A percentile compares a stretch with the other conserved stretches of the same genome.
Conservation (phyloP, 2,113 vertebrate species). For the Sprattus sprattus region DNA sequence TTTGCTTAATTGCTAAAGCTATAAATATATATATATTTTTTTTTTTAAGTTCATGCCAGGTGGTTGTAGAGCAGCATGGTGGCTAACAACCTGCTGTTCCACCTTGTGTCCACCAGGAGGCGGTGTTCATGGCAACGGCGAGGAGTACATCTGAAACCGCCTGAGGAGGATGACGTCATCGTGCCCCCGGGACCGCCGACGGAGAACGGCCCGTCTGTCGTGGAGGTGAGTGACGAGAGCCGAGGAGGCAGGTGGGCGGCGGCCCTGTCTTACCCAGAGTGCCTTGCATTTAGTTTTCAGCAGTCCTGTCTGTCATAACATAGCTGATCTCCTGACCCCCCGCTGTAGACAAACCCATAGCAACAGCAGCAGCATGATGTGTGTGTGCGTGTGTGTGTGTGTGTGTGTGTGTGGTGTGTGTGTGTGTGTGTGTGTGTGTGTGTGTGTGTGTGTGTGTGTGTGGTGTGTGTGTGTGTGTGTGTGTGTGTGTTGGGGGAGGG, state of each 20-base stretch:
- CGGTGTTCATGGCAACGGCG: constrained; percentile 75
- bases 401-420: neutral
- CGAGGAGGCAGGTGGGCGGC: neutral
- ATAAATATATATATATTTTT: too few species aligned
- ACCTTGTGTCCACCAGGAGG: constrained; percentile 61
- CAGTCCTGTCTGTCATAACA: neutral
- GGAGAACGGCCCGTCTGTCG: constrained; percentile 63
- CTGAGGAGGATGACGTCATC: constrained; percentile 72
- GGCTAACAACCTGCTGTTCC: constrained; percentile 24
- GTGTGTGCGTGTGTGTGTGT: neutral
- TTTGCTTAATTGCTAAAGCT: neutral
- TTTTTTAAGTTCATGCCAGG: neutral
- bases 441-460: too few species aligned
- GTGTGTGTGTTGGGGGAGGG: too few species aligned
- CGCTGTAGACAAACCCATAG: neutral
- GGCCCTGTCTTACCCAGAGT: neutral
- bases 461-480: neutral
- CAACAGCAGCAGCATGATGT: neutral
- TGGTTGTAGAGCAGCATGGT: neutral
- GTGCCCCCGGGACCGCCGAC: constrained; percentile 54
- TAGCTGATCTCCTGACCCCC: neutral
- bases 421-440: neutral
- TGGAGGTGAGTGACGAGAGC: constrained; percentile 62
- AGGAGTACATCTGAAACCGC: constrained; percentile 80
- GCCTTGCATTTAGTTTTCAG: constrained; percentile 1